phyloP scores from a whole-genome alignment of 37 sponge, comb jelly and placozoan genomes.

The Cliona cf. orientalis region DNA sequence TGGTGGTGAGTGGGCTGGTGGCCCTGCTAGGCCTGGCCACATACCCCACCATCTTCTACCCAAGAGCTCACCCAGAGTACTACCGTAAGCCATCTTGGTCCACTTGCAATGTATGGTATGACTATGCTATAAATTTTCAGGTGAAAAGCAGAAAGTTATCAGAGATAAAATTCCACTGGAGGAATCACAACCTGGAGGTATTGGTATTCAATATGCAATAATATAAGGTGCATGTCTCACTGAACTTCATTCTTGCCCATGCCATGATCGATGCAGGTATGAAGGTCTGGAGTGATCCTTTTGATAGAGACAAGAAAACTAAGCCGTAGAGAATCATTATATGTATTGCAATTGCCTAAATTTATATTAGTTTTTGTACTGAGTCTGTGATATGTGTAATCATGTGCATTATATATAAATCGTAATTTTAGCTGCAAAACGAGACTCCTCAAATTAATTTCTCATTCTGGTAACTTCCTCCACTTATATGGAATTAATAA shows the following conservation, averaged over 20 bases:
- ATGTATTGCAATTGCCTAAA: background rate
- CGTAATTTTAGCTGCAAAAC: background rate
- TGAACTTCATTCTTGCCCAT: background rate
- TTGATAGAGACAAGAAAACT: conserved; percentile 47
- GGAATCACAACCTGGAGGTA: conserved; percentile 78
- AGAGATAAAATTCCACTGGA: conserved; percentile 63
- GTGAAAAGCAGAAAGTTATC: conserved; percentile 57
- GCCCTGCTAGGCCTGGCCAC: conserved; percentile 56
- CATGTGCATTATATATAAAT: background rate
- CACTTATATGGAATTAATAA: too few species aligned
- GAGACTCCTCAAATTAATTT: background rate
- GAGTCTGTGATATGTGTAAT: background rate
- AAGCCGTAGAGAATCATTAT: background rate
- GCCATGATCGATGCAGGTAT: conserved; percentile 38
- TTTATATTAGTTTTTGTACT: background rate
- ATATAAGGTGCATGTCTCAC: background rate
- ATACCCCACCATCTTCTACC: conserved; percentile 61
- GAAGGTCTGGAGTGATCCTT: conserved; percentile 80
- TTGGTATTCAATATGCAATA: background rate
- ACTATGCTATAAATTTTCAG: conserved; percentile 15
- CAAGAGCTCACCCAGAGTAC: conserved; percentile 63
- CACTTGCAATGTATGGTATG: background rate
- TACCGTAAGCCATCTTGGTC: conserved; percentile 46
- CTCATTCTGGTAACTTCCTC: background rate
- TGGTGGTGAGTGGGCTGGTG: conserved; percentile 55